A percentile compares a stretch with the other conserved stretches of the same genome.
Conservation (phyloP, 2,888 invertebrate genomes). For the Pristionchus arcanus region DNA sequence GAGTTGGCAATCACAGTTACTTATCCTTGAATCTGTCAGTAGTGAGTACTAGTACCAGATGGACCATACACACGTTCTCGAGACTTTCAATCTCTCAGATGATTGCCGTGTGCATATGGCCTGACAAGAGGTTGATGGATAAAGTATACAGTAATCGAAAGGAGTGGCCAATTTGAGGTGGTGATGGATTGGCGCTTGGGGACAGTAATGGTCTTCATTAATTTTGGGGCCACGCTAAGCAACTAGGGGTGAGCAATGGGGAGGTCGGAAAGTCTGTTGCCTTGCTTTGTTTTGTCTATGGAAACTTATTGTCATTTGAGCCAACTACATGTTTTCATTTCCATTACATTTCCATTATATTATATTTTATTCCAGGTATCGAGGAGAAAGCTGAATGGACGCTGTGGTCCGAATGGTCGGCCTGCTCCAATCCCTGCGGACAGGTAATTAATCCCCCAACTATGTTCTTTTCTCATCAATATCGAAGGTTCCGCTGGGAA, state of each 20-base stretch:
- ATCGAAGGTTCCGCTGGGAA: no score
- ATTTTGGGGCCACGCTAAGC: no score
- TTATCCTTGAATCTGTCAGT: no score
- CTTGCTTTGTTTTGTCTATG: no score
- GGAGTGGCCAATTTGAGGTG: slow-evolving; percentile 15
- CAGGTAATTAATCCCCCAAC: slow-evolving; percentile 9
- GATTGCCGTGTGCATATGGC: slow-evolving; percentile 26
- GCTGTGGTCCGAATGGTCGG: slow-evolving; percentile 17
- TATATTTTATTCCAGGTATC: slow-evolving; percentile 16
- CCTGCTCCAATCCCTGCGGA: slow-evolving; percentile 17
- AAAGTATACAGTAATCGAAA: not conserved
- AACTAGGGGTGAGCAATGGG: no score
- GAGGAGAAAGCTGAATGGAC: slow-evolving; percentile 31
- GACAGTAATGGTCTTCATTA: not conserved
- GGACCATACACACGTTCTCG: not conserved
- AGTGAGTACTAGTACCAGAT: not conserved
- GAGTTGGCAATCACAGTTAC: no score
- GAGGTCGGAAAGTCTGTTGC: no score
- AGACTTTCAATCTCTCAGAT: not conserved
- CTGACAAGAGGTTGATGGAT: slow-evolving; percentile 42
- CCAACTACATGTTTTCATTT: no score
- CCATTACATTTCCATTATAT: no score
- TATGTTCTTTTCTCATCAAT: no score
- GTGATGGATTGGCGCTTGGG: not conserved
- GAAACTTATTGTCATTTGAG: no score